Evolutionary conservation across 2,113 vertebrate genomes (phyloP), one percentile per base, ranked within the genome.

Genomic region (Epinephelus fuscoguttatus): DNA sequence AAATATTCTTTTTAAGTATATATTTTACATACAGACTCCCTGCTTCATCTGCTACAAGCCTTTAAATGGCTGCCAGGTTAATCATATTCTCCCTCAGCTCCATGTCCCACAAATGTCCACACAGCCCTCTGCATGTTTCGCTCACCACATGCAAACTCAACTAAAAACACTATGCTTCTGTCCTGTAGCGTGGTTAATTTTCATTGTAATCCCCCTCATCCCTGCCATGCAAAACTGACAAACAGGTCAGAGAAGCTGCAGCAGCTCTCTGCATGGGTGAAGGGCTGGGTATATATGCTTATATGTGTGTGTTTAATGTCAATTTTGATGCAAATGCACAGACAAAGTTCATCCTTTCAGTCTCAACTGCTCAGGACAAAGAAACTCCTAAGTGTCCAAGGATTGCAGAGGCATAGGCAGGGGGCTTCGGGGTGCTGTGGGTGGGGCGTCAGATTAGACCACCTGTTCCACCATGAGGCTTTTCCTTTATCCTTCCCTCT

Each of bases 391-490:
- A 75, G 69, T 85, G 71, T 90, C 69, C 76, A 86, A 53, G 75
- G 74, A 84, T 70, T 80, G 75, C 64, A 84, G 73, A 66, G 76
- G 60, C 23, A 40, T 19, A 68, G 47, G 67, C 61, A 47, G 82
- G 69, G 78, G 83, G 81, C 25, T 56, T 56, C 1, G n/a, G 78
- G 78, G 82, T 77, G 72, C 61, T 52, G 70, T 27, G 93, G 89
- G 84, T 69, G 87, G 84, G 84, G 85, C 72, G 9, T 79, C 82
- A 88, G 91, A 93, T 91, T 93, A 89, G 88, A 91, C 88, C 94
- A 94, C 92, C 93, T 94, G 94, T 94, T 94, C 87, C 84, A 80
- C 82, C 61, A 88, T 70, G 64, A 77, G 81, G 73, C 81, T 57
- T 71, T 61, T 63, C 40, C 75, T 87, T 85, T 84, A 75, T 86